Conservation (phyloP, 2,797 vertebrate genomes). For the Phataginus tricuspis region DNA sequence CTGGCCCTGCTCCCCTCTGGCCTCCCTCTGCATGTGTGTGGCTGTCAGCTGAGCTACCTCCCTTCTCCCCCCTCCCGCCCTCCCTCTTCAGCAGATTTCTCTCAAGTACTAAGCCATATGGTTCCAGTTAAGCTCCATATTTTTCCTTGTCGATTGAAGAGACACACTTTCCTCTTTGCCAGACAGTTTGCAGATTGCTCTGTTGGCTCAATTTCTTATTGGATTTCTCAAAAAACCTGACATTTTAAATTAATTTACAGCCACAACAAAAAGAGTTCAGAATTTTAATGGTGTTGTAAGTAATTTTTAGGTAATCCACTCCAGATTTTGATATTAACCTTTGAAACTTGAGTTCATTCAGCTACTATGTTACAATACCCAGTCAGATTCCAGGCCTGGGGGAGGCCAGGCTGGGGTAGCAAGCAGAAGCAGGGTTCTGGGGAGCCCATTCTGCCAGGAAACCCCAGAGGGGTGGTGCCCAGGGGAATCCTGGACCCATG, state of each 20-base stretch:
- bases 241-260: conserved; percentile 98
- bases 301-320: conserved; percentile 96
- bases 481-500: background rate
- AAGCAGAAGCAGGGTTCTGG: conserved; percentile 17
- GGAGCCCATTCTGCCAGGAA: conserved; percentile 50
- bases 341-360: conserved; percentile 93
- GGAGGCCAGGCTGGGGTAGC: background rate
- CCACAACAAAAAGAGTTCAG: conserved; percentile 95
- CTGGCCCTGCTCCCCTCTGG: conserved; percentile 61
- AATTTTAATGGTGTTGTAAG: conserved; percentile 96
- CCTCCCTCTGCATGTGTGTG: conserved; percentile 50
- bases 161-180: conserved; percentile 92
- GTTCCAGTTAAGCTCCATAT: conserved; percentile 98
- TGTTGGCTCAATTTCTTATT: conserved; percentile 91
- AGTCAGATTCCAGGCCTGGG: conserved; percentile 81
- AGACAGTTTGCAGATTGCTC: conserved; percentile 95
- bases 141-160: conserved; percentile 97
- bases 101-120: conserved; percentile 95
- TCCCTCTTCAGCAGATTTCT: conserved; percentile 93
- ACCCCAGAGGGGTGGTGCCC: background rate
- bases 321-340: conserved; percentile 95
- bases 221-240: conserved; percentile 94
- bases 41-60: conserved; percentile 79
- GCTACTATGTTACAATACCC: conserved; percentile 92
- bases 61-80: conserved; percentile 80